Conservation (phyloP, 1,140 invertebrate genomes). For the Listronotus oregonensis region DNA sequence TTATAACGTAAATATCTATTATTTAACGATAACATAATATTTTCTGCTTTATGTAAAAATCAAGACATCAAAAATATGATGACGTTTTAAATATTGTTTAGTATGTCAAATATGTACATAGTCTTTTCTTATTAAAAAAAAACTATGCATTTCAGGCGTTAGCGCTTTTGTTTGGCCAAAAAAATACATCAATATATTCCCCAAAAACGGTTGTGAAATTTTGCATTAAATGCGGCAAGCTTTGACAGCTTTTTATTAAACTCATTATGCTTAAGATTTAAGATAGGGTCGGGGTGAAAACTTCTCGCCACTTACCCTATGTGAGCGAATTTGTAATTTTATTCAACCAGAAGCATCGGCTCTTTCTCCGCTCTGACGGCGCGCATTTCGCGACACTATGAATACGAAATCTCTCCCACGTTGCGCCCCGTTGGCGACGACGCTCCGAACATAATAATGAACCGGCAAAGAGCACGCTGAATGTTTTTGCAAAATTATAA, state of each 20-base stretch:
- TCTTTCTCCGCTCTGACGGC: conserved; percentile 29
- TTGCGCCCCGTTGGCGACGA: conserved; percentile 33
- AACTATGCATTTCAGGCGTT: too few species aligned
- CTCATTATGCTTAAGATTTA: conserved; percentile 28
- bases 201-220: conserved; percentile 3
- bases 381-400: conserved; percentile 33
- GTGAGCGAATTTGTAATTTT: conserved; percentile 48
- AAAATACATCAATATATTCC: too few species aligned
- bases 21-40: too few species aligned
- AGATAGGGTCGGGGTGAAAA: conserved; percentile 25
- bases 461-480: conserved; percentile 34
- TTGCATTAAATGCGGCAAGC: conserved; percentile 25
- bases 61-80: too few species aligned
- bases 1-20: too few species aligned
- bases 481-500: conserved; percentile 37
- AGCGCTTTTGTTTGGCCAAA: too few species aligned
- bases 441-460: conserved; percentile 44
- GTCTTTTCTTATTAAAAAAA: too few species aligned
- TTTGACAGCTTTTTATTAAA: conserved; percentile 33
- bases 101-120: too few species aligned
- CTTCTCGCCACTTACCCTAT: conserved; percentile 14
- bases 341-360: conserved; percentile 36
- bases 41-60: too few species aligned
- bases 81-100: too few species aligned
- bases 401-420: conserved; percentile 44